Conservation (phyloP, 2,888 invertebrate genomes). For the Xanthorhoe designata region DNA sequence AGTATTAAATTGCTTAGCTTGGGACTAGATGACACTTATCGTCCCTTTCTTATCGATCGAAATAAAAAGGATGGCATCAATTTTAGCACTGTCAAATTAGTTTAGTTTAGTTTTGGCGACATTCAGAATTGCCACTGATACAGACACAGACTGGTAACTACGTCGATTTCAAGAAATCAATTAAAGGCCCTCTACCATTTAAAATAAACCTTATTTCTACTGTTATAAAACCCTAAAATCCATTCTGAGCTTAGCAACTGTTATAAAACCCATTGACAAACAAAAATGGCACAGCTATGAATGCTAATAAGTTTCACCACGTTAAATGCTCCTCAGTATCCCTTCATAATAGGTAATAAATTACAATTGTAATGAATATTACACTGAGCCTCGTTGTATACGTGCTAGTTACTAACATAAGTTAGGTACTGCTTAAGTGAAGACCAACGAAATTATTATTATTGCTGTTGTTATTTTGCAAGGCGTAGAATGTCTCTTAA, state of each 20-base stretch:
- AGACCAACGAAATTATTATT: too few relatives aligned
- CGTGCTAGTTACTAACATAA: conserved; percentile 3
- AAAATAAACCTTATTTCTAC: neutral
- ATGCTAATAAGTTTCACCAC: conserved; percentile 30
- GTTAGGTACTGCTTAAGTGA: too few relatives aligned
- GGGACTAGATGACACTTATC: too few relatives aligned
- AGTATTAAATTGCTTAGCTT: too few relatives aligned
- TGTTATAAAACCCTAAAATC: conserved; percentile 8
- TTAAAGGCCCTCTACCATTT: neutral
- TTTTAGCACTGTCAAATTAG: too few relatives aligned
- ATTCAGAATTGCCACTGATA: too few relatives aligned
- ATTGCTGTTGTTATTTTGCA: too few relatives aligned
- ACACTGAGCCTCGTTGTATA: conserved; percentile 1
- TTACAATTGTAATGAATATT: conserved; percentile 27
- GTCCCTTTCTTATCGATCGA: too few relatives aligned
- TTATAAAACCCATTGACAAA: conserved; percentile 19
- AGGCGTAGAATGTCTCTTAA: too few relatives aligned
- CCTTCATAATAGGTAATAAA: conserved; percentile 25
- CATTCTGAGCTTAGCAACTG: conserved; percentile 9
- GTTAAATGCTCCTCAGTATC: conserved; percentile 30
- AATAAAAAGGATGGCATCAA: too few relatives aligned
- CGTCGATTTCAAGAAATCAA: neutral
- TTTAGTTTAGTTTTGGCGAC: too few relatives aligned
- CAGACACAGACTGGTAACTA: too few relatives aligned
- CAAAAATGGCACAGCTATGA: conserved; percentile 23